A percentile compares a stretch with the other conserved stretches of the same genome.
Evolutionary conservation across 1,140 invertebrate genomes (phyloP).

Genomic region (Drosophila neocordata): DNA sequence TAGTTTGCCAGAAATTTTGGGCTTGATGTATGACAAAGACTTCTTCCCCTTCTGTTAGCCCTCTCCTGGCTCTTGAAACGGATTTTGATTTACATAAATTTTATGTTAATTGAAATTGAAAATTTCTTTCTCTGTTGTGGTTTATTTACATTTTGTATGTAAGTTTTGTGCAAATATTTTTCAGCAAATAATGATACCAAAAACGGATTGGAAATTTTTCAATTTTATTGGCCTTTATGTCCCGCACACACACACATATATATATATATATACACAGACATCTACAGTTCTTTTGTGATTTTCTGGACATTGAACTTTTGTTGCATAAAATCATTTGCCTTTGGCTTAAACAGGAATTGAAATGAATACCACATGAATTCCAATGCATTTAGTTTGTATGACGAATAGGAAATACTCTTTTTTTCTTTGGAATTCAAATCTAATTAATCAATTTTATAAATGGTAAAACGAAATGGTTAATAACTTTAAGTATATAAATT

Average conservation of each 20-base stretch:
- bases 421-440: too few relatives aligned
- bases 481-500: too few relatives aligned
- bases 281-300: neutral
- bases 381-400: too few relatives aligned
- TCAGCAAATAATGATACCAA: slow-evolving; percentile 27
- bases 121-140: slow-evolving; percentile 20
- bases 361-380: neutral
- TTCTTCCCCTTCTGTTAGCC: neutral
- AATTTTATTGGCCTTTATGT: neutral
- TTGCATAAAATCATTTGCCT: neutral
- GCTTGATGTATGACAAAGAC: slow-evolving; percentile 11
- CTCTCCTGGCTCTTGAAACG: slow-evolving; percentile 14
- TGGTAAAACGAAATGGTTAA: too few relatives aligned
- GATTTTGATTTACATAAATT: slow-evolving; percentile 44
- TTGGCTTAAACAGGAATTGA: neutral
- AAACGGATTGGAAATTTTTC: slow-evolving; percentile 19
- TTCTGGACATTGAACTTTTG: slow-evolving; percentile 24
- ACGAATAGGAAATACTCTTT: neutral
- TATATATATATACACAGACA: too few relatives aligned
- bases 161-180: slow-evolving; percentile 65
- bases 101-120: slow-evolving; percentile 58
- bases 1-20: neutral
- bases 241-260: too few relatives aligned
- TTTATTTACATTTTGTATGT: slow-evolving; percentile 38
- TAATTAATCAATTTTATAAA: too few relatives aligned